A percentile compares a stretch with the other conserved stretches of the same genome.
Evolutionary conservation across 37 sponge, comb jelly and placozoan species (phyloP).

Genomic region (Aplysina aerophoba): DNA sequence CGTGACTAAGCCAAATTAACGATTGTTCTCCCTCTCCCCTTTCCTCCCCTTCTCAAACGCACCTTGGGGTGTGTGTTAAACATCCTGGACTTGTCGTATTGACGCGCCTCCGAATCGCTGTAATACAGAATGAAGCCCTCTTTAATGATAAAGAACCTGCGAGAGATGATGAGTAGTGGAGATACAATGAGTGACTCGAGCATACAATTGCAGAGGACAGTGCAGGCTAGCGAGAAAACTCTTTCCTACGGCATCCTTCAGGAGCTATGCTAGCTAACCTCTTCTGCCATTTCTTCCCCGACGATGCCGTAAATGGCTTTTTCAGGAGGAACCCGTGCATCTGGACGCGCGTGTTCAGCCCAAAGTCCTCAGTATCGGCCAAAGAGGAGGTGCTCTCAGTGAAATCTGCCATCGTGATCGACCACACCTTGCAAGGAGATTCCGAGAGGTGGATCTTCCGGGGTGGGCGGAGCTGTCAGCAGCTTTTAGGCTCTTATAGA

Average conservation of each 20-base stretch:
- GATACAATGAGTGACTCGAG: not conserved
- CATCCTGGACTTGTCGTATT: constrained; percentile 77
- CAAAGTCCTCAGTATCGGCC: constrained; percentile 32
- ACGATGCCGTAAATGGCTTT: constrained; percentile 75
- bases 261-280: constrained; percentile 47
- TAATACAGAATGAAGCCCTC: constrained; percentile 99
- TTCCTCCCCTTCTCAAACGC: not conserved
- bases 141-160: constrained; percentile 95
- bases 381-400: not conserved
- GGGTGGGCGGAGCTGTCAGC: too few species aligned
- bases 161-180: not conserved
- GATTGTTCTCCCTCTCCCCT: too few species aligned
- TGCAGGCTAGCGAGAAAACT: not conserved
- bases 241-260: not conserved
- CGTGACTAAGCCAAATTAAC: too few species aligned
- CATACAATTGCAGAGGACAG: not conserved
- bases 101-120: constrained; percentile 75
- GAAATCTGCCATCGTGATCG: too few species aligned
- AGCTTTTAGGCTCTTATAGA: too few species aligned
- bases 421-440: too few species aligned
- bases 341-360: constrained; percentile 78
- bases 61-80: constrained; percentile 99
- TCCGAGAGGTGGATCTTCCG: too few species aligned
- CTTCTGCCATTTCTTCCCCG: constrained; percentile 79
- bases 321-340: constrained; percentile 82